Evolutionary conservation across 2,797 vertebrate genomes (phyloP), one percentile per base, ranked within the genome.

Genomic region (Characodon lateralis): DNA sequence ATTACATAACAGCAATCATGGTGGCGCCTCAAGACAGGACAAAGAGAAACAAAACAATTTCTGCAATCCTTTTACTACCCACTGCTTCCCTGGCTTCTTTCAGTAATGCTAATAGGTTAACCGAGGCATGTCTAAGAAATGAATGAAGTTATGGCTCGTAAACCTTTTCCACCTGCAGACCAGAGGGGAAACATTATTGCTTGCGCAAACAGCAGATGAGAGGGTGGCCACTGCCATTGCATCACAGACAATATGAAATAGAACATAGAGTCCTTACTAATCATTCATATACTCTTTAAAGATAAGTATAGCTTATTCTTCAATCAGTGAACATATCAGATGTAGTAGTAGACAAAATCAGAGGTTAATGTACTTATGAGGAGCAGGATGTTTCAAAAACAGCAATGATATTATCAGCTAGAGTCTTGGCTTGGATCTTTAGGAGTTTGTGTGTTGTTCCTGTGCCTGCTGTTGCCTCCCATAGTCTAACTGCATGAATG

Each of bases 1-100:
- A 63, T 87, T 85, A 75, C 2, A 7, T 80, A 89, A 89, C 71
- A 56, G n/a, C 65, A 72, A 69, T 78, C 0, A 0, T 73, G 80
- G 66, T 41, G 0, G 50, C 74, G 82, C 74, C 79, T 79, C 73
- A 77, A 81, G 50, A 5, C 48, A 65, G 55, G 80, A 78, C 22
- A 63, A 61, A 73, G 80, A 74, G 56, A 46, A 48, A 78, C 22
- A 59, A 1, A 85, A 68, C 71, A 83, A 78, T 71, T 63, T 75
- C 78, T 71, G 24, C 20, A 76, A 78, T 74, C 65, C 71, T 73
- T 65, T 84, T 76, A 48, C 50, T 13, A 43, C 39, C 61, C 79
- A 1, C 74, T 80, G 41, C 35, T 50, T 65, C 53, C 56, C 41
- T 78, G 51, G 28, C 66, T 78, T 39, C 5, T 65, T 70, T 79